phyloP scores from a whole-genome alignment of 2,797 vertebrate species.

The Smutsia gigantea region DNA sequence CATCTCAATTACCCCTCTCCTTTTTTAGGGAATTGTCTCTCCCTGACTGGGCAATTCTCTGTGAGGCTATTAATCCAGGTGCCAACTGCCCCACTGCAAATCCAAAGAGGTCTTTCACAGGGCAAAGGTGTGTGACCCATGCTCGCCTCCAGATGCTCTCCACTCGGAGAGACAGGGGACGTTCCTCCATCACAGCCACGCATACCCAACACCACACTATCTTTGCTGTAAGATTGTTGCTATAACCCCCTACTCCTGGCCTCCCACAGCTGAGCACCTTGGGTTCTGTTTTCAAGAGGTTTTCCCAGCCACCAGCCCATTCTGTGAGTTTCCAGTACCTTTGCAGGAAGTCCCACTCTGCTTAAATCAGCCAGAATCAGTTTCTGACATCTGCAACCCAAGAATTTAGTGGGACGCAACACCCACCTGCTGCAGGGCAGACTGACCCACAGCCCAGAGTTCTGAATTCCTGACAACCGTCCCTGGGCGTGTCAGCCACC shows the following conservation, averaged over 20 bases:
- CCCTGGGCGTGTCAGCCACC: background rate
- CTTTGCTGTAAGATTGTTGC: background rate
- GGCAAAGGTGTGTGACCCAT: background rate
- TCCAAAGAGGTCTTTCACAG: background rate
- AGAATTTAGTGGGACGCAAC: background rate
- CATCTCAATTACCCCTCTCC: background rate
- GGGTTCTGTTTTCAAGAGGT: background rate
- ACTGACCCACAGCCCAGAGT: background rate
- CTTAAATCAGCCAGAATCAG: background rate
- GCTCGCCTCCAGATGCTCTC: background rate
- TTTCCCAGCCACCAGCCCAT: background rate
- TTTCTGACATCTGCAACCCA: background rate
- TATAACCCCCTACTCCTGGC: background rate
- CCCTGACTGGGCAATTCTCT: background rate
- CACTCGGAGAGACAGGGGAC: background rate
- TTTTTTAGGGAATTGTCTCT: background rate
- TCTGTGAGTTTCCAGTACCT: background rate
- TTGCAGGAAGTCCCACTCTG: background rate
- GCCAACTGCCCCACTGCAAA: background rate
- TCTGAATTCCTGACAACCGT: background rate
- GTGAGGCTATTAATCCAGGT: background rate
- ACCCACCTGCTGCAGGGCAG: background rate
- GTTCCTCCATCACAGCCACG: background rate
- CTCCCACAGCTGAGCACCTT: background rate
- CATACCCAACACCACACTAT: rapidly evolving